Conservation (phyloP, 2,888 invertebrate genomes). For the Calephelis perditalis region DNA sequence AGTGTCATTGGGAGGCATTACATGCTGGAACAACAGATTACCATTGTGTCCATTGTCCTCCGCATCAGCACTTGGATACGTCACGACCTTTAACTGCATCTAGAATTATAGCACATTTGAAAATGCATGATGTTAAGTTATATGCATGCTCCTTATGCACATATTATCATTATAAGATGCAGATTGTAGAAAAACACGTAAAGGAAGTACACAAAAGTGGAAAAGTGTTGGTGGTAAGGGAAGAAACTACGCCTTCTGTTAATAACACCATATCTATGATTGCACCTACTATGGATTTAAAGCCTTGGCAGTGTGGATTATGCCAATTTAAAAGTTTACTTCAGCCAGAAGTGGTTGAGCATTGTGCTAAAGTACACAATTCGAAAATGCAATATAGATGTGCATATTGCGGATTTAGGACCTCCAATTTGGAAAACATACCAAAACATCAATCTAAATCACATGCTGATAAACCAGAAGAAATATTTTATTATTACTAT, state of each 20-base stretch:
- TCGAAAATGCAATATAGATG: slow-evolving; percentile 85
- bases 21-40: slow-evolving; percentile 80
- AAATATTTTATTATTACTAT: slow-evolving; percentile 75
- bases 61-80: slow-evolving; percentile 69
- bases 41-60: slow-evolving; percentile 85
- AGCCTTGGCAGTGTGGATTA: slow-evolving; percentile 84
- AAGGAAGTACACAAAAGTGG: slow-evolving; percentile 78
- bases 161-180: slow-evolving; percentile 80
- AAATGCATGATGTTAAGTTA: slow-evolving; percentile 84
- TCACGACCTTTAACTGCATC: slow-evolving; percentile 69
- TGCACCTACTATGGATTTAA: slow-evolving; percentile 69
- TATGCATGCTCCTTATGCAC: slow-evolving; percentile 85
- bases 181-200: slow-evolving; percentile 82
- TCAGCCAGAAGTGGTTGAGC: slow-evolving; percentile 78
- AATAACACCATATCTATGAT: slow-evolving; percentile 19
- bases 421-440: slow-evolving; percentile 74
- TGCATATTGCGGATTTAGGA: slow-evolving; percentile 79
- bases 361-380: slow-evolving; percentile 79
- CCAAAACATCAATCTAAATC: slow-evolving; percentile 78
- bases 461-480: slow-evolving; percentile 65
- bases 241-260: slow-evolving; percentile 39
- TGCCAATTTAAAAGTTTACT: slow-evolving; percentile 80
- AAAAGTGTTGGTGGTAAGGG: slow-evolving; percentile 58
- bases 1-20: slow-evolving; percentile 84
- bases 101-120: slow-evolving; percentile 84